Base-by-base conservation (phyloP, 2,888 invertebrate species). In the Orthosia cruda region DNA sequence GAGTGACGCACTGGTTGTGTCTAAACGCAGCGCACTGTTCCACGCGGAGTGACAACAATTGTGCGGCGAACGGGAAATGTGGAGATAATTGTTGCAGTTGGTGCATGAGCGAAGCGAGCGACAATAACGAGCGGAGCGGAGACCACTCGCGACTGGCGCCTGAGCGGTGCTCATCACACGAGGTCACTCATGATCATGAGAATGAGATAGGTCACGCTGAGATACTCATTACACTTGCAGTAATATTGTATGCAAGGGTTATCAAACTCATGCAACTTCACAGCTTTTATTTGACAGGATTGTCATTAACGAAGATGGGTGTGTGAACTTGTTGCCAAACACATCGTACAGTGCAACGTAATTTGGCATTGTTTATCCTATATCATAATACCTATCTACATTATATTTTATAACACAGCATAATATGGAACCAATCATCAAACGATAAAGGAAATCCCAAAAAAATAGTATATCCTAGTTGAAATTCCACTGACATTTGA, bases 21-120 rank as follows among this genome's bases (percentile, higher is more conserved):
- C 15, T 18, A 4, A 58, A 15, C 26, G 66, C 4, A 18, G 32
- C 47, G 26, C 47, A 13, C 52, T 61, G 67, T 71, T 63, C 16
- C 26, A 47, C 18, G 26, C 16, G 13, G 23, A 61, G 32, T 49
- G 58, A 40, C 65, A 32, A 18, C 62, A 40, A 57, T 40, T 40
- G 57, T 57, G 23, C 49, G 12, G 15, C 18, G 7, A 47, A 50
- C 59, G 18, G 45, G 15, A 47, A 75, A 52, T 52, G 20, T 59
- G 52, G 59, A 47, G 63, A 68, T 66, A 47, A 63, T 47, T 74
- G 73, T 58, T 20, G 64, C 15, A 68, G 49, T 40, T n/a, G 52
- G 47, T 26, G 74, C 40, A 16, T 26, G 32, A 50, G 58, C 13
- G 20, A 63, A 67, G 52, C 20, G 26, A 63, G 62, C 16, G 45